Conservation (phyloP, 1,140 invertebrate species). For the Heterodera carotae region DNA sequence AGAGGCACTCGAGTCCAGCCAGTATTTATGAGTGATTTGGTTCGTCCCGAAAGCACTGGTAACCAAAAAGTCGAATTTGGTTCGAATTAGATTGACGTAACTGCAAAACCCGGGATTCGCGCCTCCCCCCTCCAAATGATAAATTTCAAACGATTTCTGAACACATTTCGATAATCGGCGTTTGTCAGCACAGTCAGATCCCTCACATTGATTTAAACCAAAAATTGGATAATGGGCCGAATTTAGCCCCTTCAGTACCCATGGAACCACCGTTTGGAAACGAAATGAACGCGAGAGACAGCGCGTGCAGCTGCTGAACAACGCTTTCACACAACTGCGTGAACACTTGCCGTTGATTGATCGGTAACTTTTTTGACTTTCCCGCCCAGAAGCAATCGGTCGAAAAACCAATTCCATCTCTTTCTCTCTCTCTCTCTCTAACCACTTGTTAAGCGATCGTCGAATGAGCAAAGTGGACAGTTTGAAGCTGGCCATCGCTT, state of each 20-base stretch:
- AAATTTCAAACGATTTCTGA: no score
- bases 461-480: constrained; percentile 69
- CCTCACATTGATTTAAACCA: neutral
- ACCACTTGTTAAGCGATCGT: constrained; percentile 67
- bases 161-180: no score
- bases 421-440: neutral
- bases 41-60: no score
- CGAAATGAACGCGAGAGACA: constrained; percentile 67
- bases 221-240: neutral
- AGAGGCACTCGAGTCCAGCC: no score
- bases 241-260: constrained; percentile 21
- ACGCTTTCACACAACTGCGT: constrained; percentile 79
- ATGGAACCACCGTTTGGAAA: constrained; percentile 65
- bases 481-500: constrained; percentile 67
- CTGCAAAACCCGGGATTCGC: no score
- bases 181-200: no score
- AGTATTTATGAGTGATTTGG: no score
- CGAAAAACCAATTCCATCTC: constrained; percentile 8
- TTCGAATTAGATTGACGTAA: no score
- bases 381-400: no score
- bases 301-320: constrained; percentile 79
- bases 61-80: no score
- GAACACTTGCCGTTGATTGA: constrained; percentile 72
- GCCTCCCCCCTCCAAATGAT: no score
- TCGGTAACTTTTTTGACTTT: constrained; percentile 52